Conservation (phyloP, 2,888 invertebrate species). For the Globia sparganii region DNA sequence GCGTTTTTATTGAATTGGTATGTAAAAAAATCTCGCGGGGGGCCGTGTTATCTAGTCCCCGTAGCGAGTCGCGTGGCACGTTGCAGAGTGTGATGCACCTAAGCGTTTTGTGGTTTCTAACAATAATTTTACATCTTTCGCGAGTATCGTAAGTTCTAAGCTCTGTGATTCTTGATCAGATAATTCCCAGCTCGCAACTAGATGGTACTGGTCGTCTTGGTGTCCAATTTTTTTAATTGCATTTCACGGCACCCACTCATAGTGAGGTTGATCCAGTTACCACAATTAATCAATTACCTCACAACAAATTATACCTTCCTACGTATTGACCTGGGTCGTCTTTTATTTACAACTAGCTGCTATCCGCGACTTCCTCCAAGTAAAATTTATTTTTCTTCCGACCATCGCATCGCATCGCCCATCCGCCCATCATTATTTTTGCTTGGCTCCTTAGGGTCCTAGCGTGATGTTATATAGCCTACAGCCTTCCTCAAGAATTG, state of each 20-base stretch:
- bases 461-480: neutral
- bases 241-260: slow-evolving; percentile 30
- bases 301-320: slow-evolving; percentile 27
- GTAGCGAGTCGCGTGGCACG: too few relatives aligned
- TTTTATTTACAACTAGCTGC: neutral
- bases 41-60: too few relatives aligned
- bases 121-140: neutral
- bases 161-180: neutral
- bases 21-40: too few relatives aligned
- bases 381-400: too few relatives aligned
- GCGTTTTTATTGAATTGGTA: too few relatives aligned
- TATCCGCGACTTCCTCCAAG: too few relatives aligned
- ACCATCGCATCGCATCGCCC: too few relatives aligned
- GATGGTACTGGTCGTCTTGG: neutral
- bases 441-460: neutral
- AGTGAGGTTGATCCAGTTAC: slow-evolving; percentile 19
- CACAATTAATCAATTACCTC: slow-evolving; percentile 48
- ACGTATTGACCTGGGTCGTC: neutral
- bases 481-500: neutral
- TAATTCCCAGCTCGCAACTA: neutral
- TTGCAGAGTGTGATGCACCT: too few relatives aligned
- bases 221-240: slow-evolving; percentile 15
- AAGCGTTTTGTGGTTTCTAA: too few relatives aligned
- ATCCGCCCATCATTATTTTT: neutral
- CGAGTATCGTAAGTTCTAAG: neutral